Percentiles rank a stretch among this genome's conserved stretches.
Evolutionary conservation across 2,888 invertebrate species (phyloP).

Genomic region (Campaea margaritaria): DNA sequence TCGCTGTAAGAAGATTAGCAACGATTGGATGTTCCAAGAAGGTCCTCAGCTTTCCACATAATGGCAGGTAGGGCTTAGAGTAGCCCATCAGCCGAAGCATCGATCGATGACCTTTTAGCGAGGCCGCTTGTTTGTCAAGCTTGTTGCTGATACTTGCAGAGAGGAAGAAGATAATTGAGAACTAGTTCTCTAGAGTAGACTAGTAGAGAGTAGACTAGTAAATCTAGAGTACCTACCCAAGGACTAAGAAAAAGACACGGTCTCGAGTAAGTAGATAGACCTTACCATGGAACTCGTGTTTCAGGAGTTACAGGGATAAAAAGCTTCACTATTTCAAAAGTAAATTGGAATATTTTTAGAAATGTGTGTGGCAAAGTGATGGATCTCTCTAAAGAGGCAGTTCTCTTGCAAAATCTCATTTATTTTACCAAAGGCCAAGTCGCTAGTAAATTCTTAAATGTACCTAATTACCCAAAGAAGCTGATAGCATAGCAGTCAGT

Average conservation of each 20-base stretch:
- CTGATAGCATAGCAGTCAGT: slow-evolving; percentile 56
- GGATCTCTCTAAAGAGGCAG: too few species aligned
- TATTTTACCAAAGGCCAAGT: slow-evolving; percentile 8
- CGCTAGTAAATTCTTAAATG: slow-evolving; percentile 32
- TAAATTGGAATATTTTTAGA: too few species aligned
- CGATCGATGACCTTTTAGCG: slow-evolving; percentile 64
- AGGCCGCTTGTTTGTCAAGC: slow-evolving; percentile 5
- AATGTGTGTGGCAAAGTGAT: too few species aligned
- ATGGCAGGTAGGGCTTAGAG: slow-evolving; percentile 68
- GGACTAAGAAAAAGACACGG: not conserved
- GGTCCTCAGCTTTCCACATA: slow-evolving; percentile 69
- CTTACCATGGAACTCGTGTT: too few species aligned
- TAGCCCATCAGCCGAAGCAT: slow-evolving; percentile 57
- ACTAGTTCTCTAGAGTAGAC: not conserved
- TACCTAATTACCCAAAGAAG: slow-evolving; percentile 55
- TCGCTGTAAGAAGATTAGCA: slow-evolving; percentile 82
- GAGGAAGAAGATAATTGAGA: not conserved
- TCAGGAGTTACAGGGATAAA: too few species aligned
- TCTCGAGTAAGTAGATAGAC: too few species aligned
- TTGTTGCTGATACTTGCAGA: not conserved
- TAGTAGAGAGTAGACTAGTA: too few species aligned
- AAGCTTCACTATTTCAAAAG: too few species aligned
- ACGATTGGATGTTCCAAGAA: slow-evolving; percentile 82
- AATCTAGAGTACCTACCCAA: not conserved
- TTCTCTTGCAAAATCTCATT: not conserved